A percentile compares a stretch with the other conserved stretches of the same genome.
These are phyloP conservation scores for Hippocampus barbouri DNA, from an alignment of 2,113 vertebrate species.

Conservation along the genomic window DNA sequence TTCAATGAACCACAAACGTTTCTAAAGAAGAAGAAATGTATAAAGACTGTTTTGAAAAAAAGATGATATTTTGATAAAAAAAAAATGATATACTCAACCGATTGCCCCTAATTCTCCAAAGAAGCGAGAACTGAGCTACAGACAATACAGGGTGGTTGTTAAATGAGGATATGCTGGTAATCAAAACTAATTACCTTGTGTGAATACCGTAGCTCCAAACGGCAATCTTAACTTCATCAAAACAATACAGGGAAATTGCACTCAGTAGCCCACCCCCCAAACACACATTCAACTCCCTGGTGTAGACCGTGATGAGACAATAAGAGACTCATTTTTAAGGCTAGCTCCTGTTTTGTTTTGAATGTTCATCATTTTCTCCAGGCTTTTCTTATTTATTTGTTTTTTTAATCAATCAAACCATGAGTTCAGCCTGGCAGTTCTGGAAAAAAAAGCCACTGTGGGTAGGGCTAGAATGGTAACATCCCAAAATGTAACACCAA, in stretches of 20 bases:
- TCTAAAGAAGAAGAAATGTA: not conserved
- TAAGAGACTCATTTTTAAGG: not conserved
- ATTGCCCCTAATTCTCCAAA: not conserved
- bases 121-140: not conserved
- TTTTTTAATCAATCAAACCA: constrained; percentile 20
- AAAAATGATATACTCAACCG: not conserved
- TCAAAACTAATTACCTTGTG: not conserved
- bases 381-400: not conserved
- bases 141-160: not conserved
- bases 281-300: not conserved
- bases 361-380: not conserved
- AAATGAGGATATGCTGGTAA: not conserved
- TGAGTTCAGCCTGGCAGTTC: not conserved
- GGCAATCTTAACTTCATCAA: not conserved
- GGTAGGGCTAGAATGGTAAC: too few species aligned
- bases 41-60: not conserved
- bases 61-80: not conserved
- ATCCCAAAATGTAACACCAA: constrained; percentile 14
- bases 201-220: not conserved
- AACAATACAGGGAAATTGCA: not conserved
- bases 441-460: not conserved
- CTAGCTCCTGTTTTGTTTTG: not conserved
- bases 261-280: not conserved
- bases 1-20: not conserved
- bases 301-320: not conserved